Evolutionary conservation across 2,113 vertebrate genomes (phyloP).

Genomic region (Malurus elegans): DNA sequence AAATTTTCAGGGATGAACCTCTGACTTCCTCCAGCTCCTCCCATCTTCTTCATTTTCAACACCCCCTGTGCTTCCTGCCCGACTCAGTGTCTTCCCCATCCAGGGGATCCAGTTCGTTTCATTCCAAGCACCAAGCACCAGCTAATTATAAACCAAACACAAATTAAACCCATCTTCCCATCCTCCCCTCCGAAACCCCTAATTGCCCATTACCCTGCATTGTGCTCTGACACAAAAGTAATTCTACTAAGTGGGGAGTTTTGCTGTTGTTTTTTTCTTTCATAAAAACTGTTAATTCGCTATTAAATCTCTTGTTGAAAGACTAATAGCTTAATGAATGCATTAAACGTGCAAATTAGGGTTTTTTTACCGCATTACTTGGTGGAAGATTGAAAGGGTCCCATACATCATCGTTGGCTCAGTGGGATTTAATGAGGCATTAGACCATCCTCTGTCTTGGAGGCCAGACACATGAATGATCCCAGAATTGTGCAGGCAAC

Average conservation of each 20-base stretch:
- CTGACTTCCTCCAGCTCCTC: background rate
- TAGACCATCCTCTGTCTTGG: conserved; percentile 74
- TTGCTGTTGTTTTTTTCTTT: conserved; percentile 57
- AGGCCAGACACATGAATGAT: conserved; percentile 71
- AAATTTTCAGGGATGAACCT: background rate
- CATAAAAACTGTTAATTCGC: conserved; percentile 77
- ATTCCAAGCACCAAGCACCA: conserved; percentile 16
- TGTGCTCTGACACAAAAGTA: conserved; percentile 67
- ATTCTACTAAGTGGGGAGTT: conserved; percentile 65
- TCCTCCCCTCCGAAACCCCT: conserved; percentile 39
- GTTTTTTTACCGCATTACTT: conserved; percentile 67
- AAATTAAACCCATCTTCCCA: conserved; percentile 52
- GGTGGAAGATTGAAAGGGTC: conserved; percentile 73
- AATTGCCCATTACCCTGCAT: conserved; percentile 61
- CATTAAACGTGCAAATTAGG: conserved; percentile 79
- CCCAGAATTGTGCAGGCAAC: conserved; percentile 39
- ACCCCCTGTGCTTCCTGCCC: background rate
- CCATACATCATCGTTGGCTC: conserved; percentile 73
- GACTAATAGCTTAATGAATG: conserved; percentile 80
- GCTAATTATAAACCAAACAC: conserved; percentile 61
- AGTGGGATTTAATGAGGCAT: conserved; percentile 75
- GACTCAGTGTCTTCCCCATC: background rate
- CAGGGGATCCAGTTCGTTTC: conserved; percentile 37
- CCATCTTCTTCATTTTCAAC: background rate
- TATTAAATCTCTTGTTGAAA: conserved; percentile 80